These are phyloP conservation scores for Propithecus deckenii DNA, from an alignment of 2,797 vertebrate genomes.

Conservation along the genomic window DNA sequence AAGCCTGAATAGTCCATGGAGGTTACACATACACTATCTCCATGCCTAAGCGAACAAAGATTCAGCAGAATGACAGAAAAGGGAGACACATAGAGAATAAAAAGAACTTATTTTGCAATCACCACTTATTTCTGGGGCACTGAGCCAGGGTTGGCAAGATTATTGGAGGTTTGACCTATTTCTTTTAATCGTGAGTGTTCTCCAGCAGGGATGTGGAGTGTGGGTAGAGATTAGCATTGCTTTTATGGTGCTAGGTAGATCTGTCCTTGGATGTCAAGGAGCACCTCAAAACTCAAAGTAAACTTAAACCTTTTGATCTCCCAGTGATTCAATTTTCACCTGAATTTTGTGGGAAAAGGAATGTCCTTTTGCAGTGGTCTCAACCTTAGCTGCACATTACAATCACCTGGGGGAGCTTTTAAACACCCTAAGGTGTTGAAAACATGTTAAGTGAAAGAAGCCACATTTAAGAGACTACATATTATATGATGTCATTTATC, in stretches of 20 bases:
- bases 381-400: not conserved
- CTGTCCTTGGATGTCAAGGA: not conserved
- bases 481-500: not conserved
- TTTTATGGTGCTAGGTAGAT: not conserved
- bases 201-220: not conserved
- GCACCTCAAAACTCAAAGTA: not conserved
- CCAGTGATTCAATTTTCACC: not conserved
- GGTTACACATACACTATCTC: not conserved
- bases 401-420: not conserved
- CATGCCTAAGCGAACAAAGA: not conserved
- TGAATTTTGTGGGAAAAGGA: not conserved
- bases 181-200: conserved; percentile 18
- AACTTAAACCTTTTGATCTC: not conserved
- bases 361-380: not conserved
- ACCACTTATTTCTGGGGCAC: not conserved
- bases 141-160: not conserved
- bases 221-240: not conserved
- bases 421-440: not conserved
- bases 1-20: not conserved
- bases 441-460: not conserved
- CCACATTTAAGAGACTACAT: not conserved
- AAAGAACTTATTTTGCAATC: not conserved
- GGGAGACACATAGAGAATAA: not conserved
- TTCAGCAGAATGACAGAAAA: not conserved
- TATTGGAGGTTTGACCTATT: not conserved